phyloP scores from a whole-genome alignment of 2,113 vertebrate species.

The Pomatostomus ruficeps region DNA sequence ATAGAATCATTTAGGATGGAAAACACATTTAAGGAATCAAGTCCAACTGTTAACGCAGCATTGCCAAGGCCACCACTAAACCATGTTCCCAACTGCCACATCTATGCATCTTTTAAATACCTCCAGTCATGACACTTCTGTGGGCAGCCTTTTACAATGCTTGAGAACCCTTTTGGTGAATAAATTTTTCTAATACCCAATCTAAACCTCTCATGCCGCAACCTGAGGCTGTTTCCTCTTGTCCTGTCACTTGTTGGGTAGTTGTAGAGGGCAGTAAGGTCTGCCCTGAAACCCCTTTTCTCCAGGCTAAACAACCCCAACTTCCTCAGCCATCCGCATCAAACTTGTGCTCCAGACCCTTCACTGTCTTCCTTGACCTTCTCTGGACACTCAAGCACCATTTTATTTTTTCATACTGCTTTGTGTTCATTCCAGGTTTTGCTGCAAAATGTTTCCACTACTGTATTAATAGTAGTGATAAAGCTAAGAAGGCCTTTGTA shows the following conservation, averaged over 20 bases:
- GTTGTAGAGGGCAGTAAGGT: not conserved
- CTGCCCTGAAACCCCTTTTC: not conserved
- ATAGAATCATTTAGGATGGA: not conserved
- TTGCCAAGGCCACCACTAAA: not conserved
- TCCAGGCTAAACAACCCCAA: not conserved
- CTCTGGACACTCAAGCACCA: not conserved
- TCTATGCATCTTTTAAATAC: not conserved
- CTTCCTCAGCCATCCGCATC: not conserved
- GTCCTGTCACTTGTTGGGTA: not conserved
- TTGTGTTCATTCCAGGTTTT: not conserved
- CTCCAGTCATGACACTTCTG: not conserved
- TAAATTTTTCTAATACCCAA: not conserved
- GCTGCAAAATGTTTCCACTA: not conserved
- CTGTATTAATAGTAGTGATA: not conserved
- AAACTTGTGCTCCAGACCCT: not conserved
- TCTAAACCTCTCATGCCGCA: not conserved
- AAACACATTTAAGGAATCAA: not conserved
- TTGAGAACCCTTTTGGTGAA: not conserved
- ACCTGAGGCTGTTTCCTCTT: not conserved
- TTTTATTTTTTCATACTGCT: not conserved
- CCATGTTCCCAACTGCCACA: not conserved
- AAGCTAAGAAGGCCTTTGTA: slow-evolving; percentile 2
- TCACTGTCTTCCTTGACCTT: not conserved
- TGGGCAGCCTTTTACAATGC: not conserved
- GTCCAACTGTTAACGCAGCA: not conserved